Base-by-base conservation (phyloP, 2,888 invertebrate genomes). In the Ceraclea dissimilis region DNA sequence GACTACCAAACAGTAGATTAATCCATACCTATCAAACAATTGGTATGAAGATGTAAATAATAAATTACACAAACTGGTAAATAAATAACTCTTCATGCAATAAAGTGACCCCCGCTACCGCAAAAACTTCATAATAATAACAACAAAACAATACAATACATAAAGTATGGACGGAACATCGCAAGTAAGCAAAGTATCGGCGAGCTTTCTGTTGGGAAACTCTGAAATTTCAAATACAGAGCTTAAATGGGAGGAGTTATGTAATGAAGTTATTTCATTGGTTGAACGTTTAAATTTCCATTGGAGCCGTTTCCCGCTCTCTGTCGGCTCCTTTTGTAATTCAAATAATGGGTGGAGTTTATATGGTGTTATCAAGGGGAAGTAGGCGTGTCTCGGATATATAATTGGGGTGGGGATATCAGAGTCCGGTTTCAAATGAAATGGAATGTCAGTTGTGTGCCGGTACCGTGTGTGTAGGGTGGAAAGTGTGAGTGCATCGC, bases 331-430 rank as follows among this genome's bases (percentile, higher is more conserved):
- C 33, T 22, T 46, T 51, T 47, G 21, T 47, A n/a, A 51, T 51
- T 56, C 51, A 56, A 56, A 56, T 20, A 16, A 31, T 33, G 47
- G 56, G 56, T 21, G 56, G 43, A 33, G 51, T 22, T 22, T 51
- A 13, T 5, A 8, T 4, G 49, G 8, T 16, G 20, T 20, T 46
- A 49, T 22, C 21, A 26, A 18, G 43, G 43, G n/a, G 17, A 18
- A 63, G 60, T 50, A 54, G 66, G 68, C 65, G 66, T 64, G 63
- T 64, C 63, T 60, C 60, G 20, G 11, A n/a, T 39, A 39, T 39
- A n/a, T 13, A 49, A 56, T 63, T 59, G 52, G 58, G 64, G 64
- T 66, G 68, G 68, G 65, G 64, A 61, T 64, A 64, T 20, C 47
- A 57, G 62, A 56, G 62, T 59, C 63, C 61, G 62, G 62, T 61